Base-by-base conservation (phyloP, 2,888 invertebrate genomes). In the Tipula vernalis region DNA sequence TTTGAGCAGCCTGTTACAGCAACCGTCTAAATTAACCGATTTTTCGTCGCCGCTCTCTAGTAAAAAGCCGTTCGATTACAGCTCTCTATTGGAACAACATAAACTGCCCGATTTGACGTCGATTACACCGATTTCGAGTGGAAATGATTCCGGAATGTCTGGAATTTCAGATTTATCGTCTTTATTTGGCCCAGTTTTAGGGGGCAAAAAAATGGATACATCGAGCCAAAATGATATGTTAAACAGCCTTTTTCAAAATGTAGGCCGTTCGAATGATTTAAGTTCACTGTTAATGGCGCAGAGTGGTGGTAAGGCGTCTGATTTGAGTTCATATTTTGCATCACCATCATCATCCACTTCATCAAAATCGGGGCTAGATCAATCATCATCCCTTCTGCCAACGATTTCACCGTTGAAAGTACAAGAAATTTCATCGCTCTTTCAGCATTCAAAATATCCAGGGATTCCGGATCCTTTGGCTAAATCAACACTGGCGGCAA, bases 391-490 rank as follows among this genome's bases (percentile, higher is more conserved):
- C 5, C 18, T 85, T 6, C 18, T 42, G 18, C 51, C 51, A 15
- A 86, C 51, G 4, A 51, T 91, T 87, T 90, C 91, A 0, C 91
- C 88, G 91, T 93, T 89, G 91, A 93, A 90, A 91, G 93, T 88
- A 91, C 93, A 87, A 92, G 94, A 88, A 91, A 93, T 89, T 90
- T 92, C 88, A 88, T 93, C 88, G 71, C 88, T 88, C 89, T 94
- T 88, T 91, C 93, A 88, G 92, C 93, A 90, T 88, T 90, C 90
- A 87, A 91, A 91, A 87, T 91, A 91, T 89, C 90, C 90, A 87
- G 90, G 91, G 5, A 94, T 95, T 88, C 95, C 96, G 0, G 96
- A 96, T 91, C 95, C 96, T 0, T 93, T 96, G 92, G 94, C 95
- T 0, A 95, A 96, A 89, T 94, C 95, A 12, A 95, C 95, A 41